Evolutionary conservation across 2,888 invertebrate species (phyloP).

Genomic region (Selenia dentaria): DNA sequence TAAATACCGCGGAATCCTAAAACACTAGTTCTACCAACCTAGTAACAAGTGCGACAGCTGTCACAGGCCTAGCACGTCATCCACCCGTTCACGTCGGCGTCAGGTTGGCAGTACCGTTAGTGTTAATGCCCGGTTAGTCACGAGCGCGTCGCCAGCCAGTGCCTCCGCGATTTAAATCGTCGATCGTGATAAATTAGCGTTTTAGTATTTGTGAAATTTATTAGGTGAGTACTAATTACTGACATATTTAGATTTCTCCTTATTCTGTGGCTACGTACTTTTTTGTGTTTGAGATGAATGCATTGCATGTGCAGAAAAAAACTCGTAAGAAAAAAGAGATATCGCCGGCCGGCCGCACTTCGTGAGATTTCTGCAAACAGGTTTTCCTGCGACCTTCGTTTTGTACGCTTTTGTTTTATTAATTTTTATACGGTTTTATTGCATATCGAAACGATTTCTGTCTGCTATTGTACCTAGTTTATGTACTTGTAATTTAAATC

Average conservation of each 20-base stretch:
- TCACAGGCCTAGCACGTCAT: conserved; percentile 30
- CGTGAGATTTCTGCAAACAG: conserved; percentile 70
- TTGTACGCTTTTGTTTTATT: conserved; percentile 38
- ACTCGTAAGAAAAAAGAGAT: conserved; percentile 46
- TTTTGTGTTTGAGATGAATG: conserved; percentile 9
- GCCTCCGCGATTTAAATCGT: conserved; percentile 33
- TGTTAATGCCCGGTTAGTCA: conserved; percentile 78
- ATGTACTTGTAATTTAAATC: too few relatives aligned
- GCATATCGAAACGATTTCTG: conserved; percentile 45
- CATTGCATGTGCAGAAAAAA: conserved; percentile 27
- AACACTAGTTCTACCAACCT: too few relatives aligned
- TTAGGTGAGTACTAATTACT: conserved; percentile 30
- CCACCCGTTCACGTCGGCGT: conserved; percentile 30
- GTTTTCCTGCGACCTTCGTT: conserved; percentile 59
- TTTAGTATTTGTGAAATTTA: conserved; percentile 36
- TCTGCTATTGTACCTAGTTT: conserved; percentile 31
- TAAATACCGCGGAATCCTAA: too few relatives aligned
- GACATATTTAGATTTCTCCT: background rate
- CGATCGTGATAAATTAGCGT: conserved; percentile 31
- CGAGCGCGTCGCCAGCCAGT: conserved; percentile 70
- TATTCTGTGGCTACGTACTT: conserved; percentile 3
- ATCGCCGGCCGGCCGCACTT: conserved; percentile 59
- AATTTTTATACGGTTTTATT: conserved; percentile 41
- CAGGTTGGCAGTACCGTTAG: conserved; percentile 66
- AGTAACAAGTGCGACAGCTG: too few relatives aligned